phyloP scores from a whole-genome alignment of 1,140 invertebrate genomes.

The Piezodorus guildinii region DNA sequence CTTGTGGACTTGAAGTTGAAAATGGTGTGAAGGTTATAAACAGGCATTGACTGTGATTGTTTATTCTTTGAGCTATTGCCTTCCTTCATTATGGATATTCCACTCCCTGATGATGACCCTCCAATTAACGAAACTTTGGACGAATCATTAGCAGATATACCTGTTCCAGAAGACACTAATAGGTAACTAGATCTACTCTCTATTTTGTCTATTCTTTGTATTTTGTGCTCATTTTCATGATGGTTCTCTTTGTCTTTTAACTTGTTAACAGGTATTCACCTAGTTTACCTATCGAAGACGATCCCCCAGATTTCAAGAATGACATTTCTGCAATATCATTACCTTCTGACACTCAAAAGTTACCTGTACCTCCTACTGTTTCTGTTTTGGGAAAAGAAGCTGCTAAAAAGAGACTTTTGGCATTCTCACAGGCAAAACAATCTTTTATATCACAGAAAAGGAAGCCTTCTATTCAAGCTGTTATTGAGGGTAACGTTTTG shows the following conservation, averaged over 20 bases:
- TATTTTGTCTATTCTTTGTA: not conserved
- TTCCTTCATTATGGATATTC: not conserved
- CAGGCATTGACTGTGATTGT: no score
- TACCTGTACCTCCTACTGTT: not conserved
- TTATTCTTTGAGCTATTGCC: no score
- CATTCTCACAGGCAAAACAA: constrained; percentile 16
- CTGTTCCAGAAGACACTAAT: constrained; percentile 35
- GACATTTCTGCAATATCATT: constrained; percentile 2
- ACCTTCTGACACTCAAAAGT: not conserved
- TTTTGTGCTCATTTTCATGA: not conserved
- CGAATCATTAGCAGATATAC: constrained; percentile 74
- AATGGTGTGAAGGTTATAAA: no score
- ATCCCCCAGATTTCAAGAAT: not conserved
- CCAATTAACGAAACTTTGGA: constrained; percentile 35
- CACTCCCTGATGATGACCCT: not conserved
- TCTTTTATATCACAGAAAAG: not conserved
- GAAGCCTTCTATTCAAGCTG: not conserved
- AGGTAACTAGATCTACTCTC: not conserved
- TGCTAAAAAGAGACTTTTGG: constrained; percentile 21
- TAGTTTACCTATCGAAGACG: constrained; percentile 17
- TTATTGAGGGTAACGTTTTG: not conserved
- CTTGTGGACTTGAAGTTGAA: no score
- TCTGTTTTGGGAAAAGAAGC: constrained; percentile 17
- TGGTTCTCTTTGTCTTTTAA: not conserved
- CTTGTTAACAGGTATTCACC: constrained; percentile 11